These are phyloP conservation scores for Centroberyx gerrardi DNA, from an alignment of 2,797 vertebrate genomes.

Conservation along the genomic window DNA sequence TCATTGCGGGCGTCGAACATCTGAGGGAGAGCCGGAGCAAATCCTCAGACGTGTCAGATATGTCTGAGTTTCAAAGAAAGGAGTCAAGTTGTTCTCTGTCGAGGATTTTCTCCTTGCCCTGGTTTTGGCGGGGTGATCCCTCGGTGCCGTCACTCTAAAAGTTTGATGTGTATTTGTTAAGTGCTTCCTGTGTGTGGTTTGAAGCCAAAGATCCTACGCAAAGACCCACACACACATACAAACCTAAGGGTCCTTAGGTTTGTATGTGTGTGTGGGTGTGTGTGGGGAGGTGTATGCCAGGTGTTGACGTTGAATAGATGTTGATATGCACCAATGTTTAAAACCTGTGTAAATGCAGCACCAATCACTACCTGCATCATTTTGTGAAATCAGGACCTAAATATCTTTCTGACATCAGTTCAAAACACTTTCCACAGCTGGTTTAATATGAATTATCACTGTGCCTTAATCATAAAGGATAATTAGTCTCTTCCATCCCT, in stretches of 20 bases:
- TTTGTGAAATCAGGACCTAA: too few species aligned
- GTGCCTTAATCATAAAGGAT: too few species aligned
- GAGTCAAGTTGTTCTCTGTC: conserved; percentile 56
- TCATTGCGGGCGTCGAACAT: conserved; percentile 62
- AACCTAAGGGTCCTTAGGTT: neutral
- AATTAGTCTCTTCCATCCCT: too few species aligned
- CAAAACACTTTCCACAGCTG: too few species aligned
- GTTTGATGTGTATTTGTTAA: conserved; percentile 27
- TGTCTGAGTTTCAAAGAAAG: conserved; percentile 57
- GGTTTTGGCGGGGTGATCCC: conserved; percentile 40
- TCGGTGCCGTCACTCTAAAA: conserved; percentile 3
- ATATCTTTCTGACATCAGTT: too few species aligned
- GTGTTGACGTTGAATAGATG: conserved; percentile 1
- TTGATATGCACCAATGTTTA: too few species aligned
- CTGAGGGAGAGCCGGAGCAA: conserved; percentile 64
- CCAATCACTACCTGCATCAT: too few species aligned
- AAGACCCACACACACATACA: too few species aligned
- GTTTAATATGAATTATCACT: too few species aligned
- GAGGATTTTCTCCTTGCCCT: conserved; percentile 45
- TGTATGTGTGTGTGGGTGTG: neutral
- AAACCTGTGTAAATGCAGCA: too few species aligned
- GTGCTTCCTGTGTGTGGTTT: conserved; percentile 15
- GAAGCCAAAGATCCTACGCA: conserved; percentile 6
- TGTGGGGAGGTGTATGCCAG: neutral
- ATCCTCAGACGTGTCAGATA: conserved; percentile 69